These are phyloP conservation scores for Danio choprae DNA, from an alignment of 2,797 vertebrate species.

Conservation along the genomic window DNA sequence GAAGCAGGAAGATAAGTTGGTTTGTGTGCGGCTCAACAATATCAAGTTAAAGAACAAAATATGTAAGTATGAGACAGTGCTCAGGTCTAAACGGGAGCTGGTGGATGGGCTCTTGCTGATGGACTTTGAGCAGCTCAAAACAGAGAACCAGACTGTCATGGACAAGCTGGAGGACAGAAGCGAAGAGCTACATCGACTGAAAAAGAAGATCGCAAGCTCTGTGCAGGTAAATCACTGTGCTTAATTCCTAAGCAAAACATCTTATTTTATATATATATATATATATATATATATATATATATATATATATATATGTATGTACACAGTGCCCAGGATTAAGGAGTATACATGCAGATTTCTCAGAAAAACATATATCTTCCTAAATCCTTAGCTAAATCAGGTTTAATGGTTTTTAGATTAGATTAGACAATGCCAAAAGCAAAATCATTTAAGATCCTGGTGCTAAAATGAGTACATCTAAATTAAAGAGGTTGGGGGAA, in stretches of 20 bases:
- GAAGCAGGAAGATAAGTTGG: constrained; percentile 72
- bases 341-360: too few relatives aligned
- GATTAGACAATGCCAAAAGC: too few relatives aligned
- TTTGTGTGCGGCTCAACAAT: constrained; percentile 72
- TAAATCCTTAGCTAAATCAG: too few relatives aligned
- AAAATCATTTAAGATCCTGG: too few relatives aligned
- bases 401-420: too few relatives aligned
- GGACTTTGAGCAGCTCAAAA: constrained; percentile 78
- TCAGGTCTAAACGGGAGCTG: constrained; percentile 64
- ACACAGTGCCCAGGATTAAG: too few relatives aligned
- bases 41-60: constrained; percentile 75
- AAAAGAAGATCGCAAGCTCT: constrained; percentile 68
- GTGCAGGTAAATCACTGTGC: constrained; percentile 64
- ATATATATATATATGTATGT: too few relatives aligned
- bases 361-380: too few relatives aligned
- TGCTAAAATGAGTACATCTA: too few relatives aligned
- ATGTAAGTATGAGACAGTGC: constrained; percentile 64
- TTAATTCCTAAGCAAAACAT: not conserved
- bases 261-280: too few relatives aligned
- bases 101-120: constrained; percentile 66
- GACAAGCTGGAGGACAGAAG: constrained; percentile 73
- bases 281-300: too few relatives aligned
- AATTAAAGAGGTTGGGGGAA: too few relatives aligned
- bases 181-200: constrained; percentile 76
- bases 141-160: constrained; percentile 76